phyloP scores from a whole-genome alignment of 2,888 invertebrate genomes.

The Capitulum mitella region DNA sequence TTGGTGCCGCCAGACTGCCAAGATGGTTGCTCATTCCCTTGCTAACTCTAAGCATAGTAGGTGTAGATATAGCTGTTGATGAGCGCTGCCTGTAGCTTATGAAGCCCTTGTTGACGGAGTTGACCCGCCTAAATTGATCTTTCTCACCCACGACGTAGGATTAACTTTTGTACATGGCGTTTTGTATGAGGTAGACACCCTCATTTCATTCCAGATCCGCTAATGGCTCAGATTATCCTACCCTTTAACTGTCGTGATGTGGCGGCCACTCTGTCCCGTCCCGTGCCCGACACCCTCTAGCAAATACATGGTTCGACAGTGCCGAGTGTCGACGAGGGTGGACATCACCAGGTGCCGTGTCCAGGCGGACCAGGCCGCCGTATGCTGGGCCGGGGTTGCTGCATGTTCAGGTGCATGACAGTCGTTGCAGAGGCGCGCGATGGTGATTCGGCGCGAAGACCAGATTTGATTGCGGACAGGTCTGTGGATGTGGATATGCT shows the following conservation, averaged over 20 bases:
- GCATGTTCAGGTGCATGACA: not conserved
- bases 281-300: not conserved
- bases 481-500: not conserved
- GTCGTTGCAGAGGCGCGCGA: not conserved
- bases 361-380: no score
- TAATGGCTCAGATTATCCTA: not conserved
- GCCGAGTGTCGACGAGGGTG: not conserved
- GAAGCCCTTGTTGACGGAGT: not conserved
- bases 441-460: no score
- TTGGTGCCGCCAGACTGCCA: slow-evolving; percentile 4
- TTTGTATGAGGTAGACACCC: not conserved
- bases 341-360: no score
- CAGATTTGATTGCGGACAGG: not conserved
- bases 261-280: not conserved
- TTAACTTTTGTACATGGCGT: slow-evolving; percentile 20
- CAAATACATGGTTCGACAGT: not conserved
- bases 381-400: not conserved
- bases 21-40: slow-evolving; percentile 19
- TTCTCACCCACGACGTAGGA: not conserved
- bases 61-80: not conserved
- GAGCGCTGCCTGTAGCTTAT: not conserved
- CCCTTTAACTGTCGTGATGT: slow-evolving; percentile 1
- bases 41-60: slow-evolving; percentile 7
- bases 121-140: not conserved
- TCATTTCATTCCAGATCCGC: not conserved